Conservation (phyloP, 2,113 vertebrate species). For the Donacobius atricapilla region DNA sequence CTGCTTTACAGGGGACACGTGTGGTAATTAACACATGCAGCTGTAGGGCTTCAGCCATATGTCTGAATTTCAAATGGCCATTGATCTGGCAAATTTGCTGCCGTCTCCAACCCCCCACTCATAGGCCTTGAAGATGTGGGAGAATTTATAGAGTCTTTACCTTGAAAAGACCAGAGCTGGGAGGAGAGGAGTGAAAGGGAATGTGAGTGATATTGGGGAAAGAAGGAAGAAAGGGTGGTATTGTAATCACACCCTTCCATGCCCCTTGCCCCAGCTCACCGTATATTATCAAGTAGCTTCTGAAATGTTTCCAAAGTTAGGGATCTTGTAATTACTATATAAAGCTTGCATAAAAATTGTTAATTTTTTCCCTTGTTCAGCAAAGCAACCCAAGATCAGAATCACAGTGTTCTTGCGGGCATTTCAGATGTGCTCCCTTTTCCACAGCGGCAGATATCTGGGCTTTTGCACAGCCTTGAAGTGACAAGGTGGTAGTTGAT, state of each 20-base stretch:
- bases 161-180: not conserved
- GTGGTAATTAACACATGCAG: conserved; percentile 78
- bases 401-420: not conserved
- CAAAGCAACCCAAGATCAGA: not conserved
- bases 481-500: not conserved
- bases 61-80: conserved; percentile 77
- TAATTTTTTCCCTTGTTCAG: not conserved
- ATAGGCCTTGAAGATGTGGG: conserved; percentile 55
- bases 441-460: not conserved
- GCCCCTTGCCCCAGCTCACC: not conserved
- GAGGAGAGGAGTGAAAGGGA: not conserved
- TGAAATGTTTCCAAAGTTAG: not conserved
- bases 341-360: not conserved
- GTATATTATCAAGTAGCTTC: not conserved
- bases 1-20: conserved; percentile 76
- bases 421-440: not conserved
- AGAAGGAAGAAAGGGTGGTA: not conserved
- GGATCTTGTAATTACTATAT: not conserved
- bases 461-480: not conserved
- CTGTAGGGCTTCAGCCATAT: conserved; percentile 75
- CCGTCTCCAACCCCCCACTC: conserved; percentile 31
- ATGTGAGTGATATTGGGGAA: not conserved
- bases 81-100: conserved; percentile 68
- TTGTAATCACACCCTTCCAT: not conserved
- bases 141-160: conserved; percentile 37